Percentiles rank a stretch among this genome's conserved stretches.
phyloP scores from a whole-genome alignment of 2,797 vertebrate genomes.

The Smutsia temminckii region DNA sequence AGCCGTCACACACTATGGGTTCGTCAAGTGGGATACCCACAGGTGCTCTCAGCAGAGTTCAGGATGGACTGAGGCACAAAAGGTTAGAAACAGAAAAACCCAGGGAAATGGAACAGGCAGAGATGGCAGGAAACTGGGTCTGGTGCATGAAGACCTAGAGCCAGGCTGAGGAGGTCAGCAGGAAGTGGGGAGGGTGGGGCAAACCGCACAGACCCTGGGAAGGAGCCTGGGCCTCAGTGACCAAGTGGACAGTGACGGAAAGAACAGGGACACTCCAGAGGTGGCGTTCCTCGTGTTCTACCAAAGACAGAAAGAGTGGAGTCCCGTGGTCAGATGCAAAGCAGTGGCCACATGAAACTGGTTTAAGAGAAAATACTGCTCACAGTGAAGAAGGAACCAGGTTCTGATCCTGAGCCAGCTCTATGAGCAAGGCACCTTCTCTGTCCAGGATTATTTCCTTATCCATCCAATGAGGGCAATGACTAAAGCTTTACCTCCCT shows the following conservation, averaged over 20 bases:
- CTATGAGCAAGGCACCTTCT: neutral
- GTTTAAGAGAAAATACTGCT: neutral
- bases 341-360: neutral
- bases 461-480: too few species aligned
- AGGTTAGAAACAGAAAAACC: neutral
- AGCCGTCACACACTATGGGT: too few species aligned
- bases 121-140: neutral
- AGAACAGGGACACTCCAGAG: neutral
- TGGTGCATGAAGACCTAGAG: neutral
- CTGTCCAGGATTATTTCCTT: neutral
- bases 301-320: neutral
- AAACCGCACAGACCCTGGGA: neutral
- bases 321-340: rapidly evolving
- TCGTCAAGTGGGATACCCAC: neutral
- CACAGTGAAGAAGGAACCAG: neutral
- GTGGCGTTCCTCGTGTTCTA: neutral
- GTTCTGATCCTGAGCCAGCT: neutral
- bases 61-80: neutral
- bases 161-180: neutral
- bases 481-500: neutral
- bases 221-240: rapidly evolving
- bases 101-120: neutral
- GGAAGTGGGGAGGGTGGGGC: neutral
- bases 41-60: neutral
- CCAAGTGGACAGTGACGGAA: neutral